Evolutionary conservation across 37 sponge, comb jelly and placozoan genomes (phyloP), one percentile per base, ranked within the genome.

Genomic region (Beroe forskalii): DNA sequence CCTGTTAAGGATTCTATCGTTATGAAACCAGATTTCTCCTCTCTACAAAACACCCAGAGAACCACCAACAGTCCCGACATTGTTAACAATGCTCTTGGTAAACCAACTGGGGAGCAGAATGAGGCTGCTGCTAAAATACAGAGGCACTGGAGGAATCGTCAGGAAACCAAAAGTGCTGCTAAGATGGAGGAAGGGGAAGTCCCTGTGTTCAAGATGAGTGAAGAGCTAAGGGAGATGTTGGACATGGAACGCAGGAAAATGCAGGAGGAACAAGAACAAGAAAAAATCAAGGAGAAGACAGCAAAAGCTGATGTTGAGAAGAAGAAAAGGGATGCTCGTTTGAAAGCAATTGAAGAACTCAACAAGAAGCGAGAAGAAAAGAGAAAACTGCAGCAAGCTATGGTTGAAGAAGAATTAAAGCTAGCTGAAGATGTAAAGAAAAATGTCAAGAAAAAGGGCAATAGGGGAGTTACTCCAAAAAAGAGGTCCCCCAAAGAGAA

Each of bases 321-420:
- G 42, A 80, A 80, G 55, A 80, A 80, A 27, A 80, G 86, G 42
- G 55, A 80, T 32, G 92, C 92, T 8, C 75, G 96, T 36, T 83
- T 92, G 62, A 94, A 93, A 30, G 96, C 96, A 62, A 96, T 96
- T 40, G 92, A 90, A 41, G 67, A 60, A 20, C 90, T 96, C 48
- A 90, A 93, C 40, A 89, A 91, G 90, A 92, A 91, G 90, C 92
- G 96, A 37, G 96, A 96, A 60, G 94, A 96, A 89, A 96, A 93
- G 90, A 90, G 91, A 91, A 38, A 42, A 30, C 25, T 67, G 61
- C 91, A 90, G 17, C 93, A 96, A 91, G 41, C 28, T 44, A 62
- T 93, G 3, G 94, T 92, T 22, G 92, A 93, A 42, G 94, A 94
- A 55, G 96, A 96, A 62, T 92, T 94, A 0, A 35, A 80, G 48